Evolutionary conservation across 2,797 vertebrate species (phyloP).

Genomic region (Gadopsis marmoratus): DNA sequence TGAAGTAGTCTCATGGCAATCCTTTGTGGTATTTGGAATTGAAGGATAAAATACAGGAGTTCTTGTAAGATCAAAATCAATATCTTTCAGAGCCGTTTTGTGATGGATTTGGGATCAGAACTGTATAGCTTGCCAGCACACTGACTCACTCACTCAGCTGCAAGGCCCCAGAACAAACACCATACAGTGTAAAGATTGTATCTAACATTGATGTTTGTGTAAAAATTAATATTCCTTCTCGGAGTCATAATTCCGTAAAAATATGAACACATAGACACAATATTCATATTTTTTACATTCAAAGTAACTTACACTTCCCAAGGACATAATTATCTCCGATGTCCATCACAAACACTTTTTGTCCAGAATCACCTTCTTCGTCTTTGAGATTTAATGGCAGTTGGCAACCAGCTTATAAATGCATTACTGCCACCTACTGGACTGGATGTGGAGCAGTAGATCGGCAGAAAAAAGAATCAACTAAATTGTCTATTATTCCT

Average conservation of each 20-base stretch:
- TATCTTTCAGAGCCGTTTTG: background rate
- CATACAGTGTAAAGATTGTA: background rate
- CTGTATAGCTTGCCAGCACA: background rate
- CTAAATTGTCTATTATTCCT: no score
- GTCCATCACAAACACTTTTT: accelerated
- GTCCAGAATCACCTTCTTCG: no score
- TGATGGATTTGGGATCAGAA: constrained; percentile 5
- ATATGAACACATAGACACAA: background rate
- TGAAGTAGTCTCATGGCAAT: background rate
- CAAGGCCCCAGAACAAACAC: background rate
- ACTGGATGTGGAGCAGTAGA: no score
- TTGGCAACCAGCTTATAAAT: no score
- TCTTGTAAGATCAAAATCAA: background rate
- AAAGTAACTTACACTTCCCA: background rate
- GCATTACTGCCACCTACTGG: no score
- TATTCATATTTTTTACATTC: background rate
- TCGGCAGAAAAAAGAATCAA: no score
- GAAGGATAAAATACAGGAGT: background rate
- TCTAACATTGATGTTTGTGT: background rate
- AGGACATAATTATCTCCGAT: no score
- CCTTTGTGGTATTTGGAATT: constrained; percentile 1
- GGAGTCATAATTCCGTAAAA: background rate
- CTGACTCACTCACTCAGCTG: background rate
- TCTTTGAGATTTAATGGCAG: no score
- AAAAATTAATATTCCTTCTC: no score